Conservation (phyloP, 2,113 vertebrate species). For the Spea multiplicata region DNA sequence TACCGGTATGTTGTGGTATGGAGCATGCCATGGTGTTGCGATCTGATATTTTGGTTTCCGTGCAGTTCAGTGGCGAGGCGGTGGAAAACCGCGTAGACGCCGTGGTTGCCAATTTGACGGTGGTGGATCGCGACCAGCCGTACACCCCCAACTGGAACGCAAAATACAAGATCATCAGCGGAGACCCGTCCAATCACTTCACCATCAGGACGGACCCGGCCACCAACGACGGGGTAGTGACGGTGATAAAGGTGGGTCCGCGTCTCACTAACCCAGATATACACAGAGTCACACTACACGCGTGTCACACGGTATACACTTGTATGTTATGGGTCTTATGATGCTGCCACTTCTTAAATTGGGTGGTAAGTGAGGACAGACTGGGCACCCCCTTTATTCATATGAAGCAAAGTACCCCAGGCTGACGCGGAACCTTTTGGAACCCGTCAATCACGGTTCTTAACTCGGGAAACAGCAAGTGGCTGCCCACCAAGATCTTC, state of each 20-base stretch:
- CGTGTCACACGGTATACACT: not conserved
- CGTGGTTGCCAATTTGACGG: constrained; percentile 86
- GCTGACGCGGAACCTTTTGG: no score
- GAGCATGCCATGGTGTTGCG: no score
- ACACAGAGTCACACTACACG: no score
- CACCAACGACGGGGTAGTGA: constrained; percentile 91
- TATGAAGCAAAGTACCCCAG: no score
- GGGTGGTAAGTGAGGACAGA: no score
- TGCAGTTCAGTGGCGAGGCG: constrained; percentile 86
- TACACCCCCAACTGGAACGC: constrained; percentile 93
- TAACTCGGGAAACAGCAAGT: no score
- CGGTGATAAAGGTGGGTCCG: constrained; percentile 83
- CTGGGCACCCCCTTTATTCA: no score
- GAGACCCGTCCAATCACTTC: constrained; percentile 86
- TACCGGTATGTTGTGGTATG: no score
- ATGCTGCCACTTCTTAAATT: not conserved
- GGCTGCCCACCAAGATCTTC: no score
- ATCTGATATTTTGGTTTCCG: not conserved
- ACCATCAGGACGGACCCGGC: constrained; percentile 82
- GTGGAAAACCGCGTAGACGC: constrained; percentile 85
- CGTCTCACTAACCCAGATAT: not conserved
- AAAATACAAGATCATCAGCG: constrained; percentile 88
- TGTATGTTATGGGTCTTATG: not conserved
- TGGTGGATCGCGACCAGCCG: constrained; percentile 87
- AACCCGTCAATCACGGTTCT: no score